Conservation (phyloP, 2,888 invertebrate species). For the Anaspis maculata region DNA sequence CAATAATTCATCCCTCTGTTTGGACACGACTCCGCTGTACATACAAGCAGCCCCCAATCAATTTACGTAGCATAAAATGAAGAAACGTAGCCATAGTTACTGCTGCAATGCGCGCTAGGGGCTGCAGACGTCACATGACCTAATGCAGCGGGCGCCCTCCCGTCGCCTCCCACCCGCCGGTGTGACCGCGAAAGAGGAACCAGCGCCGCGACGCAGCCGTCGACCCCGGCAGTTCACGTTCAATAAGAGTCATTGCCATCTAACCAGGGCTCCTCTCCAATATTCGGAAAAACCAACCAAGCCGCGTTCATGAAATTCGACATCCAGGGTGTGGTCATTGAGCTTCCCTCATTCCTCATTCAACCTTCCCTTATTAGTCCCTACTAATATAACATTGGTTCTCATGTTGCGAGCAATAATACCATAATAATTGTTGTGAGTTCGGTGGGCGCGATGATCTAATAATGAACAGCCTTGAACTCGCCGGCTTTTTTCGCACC, state of each 20-base stretch:
- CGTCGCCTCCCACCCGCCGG: no score
- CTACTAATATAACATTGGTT: no score
- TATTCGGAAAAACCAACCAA: conserved; percentile 2
- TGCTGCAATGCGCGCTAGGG: conserved; percentile 34
- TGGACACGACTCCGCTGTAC: no score
- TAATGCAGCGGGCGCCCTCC: conserved; percentile 22
- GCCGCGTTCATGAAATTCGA: conserved; percentile 2
- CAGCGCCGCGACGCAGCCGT: conserved; percentile 36
- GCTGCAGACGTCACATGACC: conserved; percentile 34
- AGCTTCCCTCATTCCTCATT: neutral
- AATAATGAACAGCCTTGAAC: conserved; percentile 22
- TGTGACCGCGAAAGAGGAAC: conserved; percentile 36
- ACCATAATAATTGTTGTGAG: no score
- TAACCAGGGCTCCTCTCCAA: conserved; percentile 9
- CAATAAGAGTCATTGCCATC: conserved; percentile 45
- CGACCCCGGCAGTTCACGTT: conserved; percentile 49
- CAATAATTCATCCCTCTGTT: no score
- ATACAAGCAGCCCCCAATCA: no score
- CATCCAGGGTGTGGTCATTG: conserved; percentile 12
- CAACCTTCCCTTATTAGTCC: no score
- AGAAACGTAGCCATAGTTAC: conserved; percentile 33
- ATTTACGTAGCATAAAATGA: conserved; percentile 14
- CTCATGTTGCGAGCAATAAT: no score
- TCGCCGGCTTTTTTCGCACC: conserved; percentile 12
- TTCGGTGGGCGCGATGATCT: conserved; percentile 15